Evolutionary conservation across 2,797 vertebrate genomes (phyloP).

Genomic region (Erpetoichthys calabaricus): DNA sequence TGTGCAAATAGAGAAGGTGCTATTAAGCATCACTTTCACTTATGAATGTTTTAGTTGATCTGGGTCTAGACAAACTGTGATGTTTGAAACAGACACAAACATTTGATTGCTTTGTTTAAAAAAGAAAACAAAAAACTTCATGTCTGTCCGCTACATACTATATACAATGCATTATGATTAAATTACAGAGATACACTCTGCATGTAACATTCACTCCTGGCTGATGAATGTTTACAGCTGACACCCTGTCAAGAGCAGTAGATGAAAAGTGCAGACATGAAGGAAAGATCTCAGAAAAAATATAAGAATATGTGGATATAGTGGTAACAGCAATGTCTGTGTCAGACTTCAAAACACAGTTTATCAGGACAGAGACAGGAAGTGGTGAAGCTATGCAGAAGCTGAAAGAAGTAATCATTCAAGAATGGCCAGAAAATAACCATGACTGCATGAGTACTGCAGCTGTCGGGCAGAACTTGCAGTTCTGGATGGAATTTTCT

Average conservation of each 20-base stretch:
- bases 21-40: too few relatives aligned
- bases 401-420: constrained; percentile 7
- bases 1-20: constrained; percentile 13
- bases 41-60: constrained; percentile 17
- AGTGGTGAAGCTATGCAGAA: constrained; percentile 3
- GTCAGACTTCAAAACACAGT: constrained; percentile 6
- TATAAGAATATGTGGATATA: constrained; percentile 20
- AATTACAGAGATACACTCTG: constrained; percentile 12
- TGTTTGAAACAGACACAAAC: constrained; percentile 21
- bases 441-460: constrained; percentile 12
- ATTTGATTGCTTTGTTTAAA: constrained; percentile 14
- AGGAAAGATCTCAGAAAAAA: constrained; percentile 6
- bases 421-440: constrained; percentile 11
- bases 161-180: constrained; percentile 20
- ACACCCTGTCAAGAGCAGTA: constrained; percentile 17
- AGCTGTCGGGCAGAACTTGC: constrained; percentile 14
- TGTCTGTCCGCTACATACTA: constrained; percentile 12
- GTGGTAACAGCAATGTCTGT: constrained; percentile 10
- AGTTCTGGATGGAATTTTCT: constrained; percentile 16
- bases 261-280: neutral
- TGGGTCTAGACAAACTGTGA: constrained; percentile 8
- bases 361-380: constrained; percentile 5
- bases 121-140: constrained; percentile 19
- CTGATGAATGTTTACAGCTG: constrained; percentile 16
- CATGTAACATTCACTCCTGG: constrained; percentile 16